These are phyloP conservation scores for Mercenaria mercenaria DNA, from an alignment of 1,140 invertebrate genomes.

Conservation along the genomic window DNA sequence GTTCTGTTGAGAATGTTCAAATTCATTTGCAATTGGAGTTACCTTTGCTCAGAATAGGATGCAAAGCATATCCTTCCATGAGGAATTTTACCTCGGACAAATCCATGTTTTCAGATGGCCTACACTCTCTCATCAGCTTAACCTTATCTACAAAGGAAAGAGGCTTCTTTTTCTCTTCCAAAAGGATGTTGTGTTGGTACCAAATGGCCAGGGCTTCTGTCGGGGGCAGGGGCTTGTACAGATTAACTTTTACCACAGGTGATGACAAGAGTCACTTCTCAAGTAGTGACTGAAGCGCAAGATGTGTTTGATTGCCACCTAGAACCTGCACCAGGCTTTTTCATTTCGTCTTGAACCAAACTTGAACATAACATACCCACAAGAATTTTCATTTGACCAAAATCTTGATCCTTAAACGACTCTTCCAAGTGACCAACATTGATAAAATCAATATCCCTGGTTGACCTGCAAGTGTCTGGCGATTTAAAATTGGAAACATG, in stretches of 20 bases:
- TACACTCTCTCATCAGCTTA: constrained; percentile 1
- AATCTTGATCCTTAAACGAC: not conserved
- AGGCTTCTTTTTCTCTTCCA: not conserved
- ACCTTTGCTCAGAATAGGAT: not conserved
- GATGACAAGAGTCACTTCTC: not conserved
- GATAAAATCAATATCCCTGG: not conserved
- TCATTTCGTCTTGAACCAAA: not conserved
- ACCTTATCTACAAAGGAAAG: constrained; percentile 4
- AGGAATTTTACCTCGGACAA: not conserved
- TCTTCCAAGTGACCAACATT: not conserved
- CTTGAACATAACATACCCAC: not conserved
- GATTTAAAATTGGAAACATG: no score
- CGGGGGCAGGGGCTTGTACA: not conserved
- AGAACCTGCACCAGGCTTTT: not conserved
- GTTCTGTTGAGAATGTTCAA: no score
- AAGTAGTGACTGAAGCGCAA: not conserved
- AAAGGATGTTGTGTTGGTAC: not conserved
- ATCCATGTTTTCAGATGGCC: not conserved
- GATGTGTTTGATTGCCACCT: not conserved
- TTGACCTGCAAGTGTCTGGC: no score
- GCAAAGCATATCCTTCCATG: not conserved
- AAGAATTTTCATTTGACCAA: not conserved
- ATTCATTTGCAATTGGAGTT: no score
- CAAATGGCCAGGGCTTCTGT: not conserved
- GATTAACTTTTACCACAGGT: not conserved